Base-by-base conservation (phyloP, 2,888 invertebrate genomes). In the Epistrophella euchroma region DNA sequence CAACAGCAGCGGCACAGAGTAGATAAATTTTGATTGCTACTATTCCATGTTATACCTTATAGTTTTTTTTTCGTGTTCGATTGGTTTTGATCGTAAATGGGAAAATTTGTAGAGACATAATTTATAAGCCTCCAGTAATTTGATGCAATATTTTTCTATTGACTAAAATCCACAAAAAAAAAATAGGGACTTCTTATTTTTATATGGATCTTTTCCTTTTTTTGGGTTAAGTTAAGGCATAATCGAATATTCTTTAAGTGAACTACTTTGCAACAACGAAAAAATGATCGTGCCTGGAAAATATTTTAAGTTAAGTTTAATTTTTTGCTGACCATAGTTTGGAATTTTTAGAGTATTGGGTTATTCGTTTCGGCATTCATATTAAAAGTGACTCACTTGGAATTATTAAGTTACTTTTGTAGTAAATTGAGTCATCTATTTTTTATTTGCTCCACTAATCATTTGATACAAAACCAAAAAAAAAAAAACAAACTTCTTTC, bases 41-140 rank as follows among this genome's bases (percentile, higher is more conserved):
- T 66, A 47, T 72, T 40, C 40, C 45, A 32, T 28, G 62, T 4
- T 70, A n/a, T n/a, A 4, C 28, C 15, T 64, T 22, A 40, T 0
- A 25, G 56, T 10, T 22, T 19, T 28, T 64, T 60, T 60, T 60
- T 60, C 22, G 60, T 60, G 60, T 60, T 60, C 60, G 37, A 60
- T 60, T 37, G 60, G 60, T 60, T 22, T 60, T 60, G 60, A 60
- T 37, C 37, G 19, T 62, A 43, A 45, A 68, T 68, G 68, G 50
- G 22, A 50, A 47, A 66, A 32, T 66, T 66, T 28, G 47, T 9
- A 66, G 64, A 45, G 45, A 28, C 45, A 66, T 66, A 32, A 66
- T 66, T 66, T 66, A 66, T 66, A 66, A 32, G 32, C 71, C 71
- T 47, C 4, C 15, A 58, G 45, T 25, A 45, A 58, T 45, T 45